Base-by-base conservation (phyloP, 64 coral and sea anemone species). In the Dendrophyllia cribrosa region DNA sequence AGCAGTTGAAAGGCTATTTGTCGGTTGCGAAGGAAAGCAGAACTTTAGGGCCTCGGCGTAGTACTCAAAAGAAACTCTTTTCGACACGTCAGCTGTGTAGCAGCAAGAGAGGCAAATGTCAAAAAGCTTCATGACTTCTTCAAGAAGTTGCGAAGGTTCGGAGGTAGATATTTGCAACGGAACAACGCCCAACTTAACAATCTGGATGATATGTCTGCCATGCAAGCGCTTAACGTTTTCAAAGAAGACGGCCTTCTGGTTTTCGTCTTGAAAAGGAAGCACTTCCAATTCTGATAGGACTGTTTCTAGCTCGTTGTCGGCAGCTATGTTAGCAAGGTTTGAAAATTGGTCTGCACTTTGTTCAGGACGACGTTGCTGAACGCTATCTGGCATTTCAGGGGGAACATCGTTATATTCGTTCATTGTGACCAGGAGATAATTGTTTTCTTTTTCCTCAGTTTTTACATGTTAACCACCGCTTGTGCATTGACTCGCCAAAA, bases 251-350 rank as follows among this genome's bases (percentile, higher is more conserved):
- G 7, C 25, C 26, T 64, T 43, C 9, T 82, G 56, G 15, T 20
- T 8, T 47, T 82, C 78, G 10, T 82, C 58, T 82, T 65, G 3
- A 16, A 72, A 72, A 26, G 78, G 78, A 45, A 82, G 78, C 20
- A 17, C 5, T 64, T 34, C 58, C 59, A 82, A 20, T 47, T 22
- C 43, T 46, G 34, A 16, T 1, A 62, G 15, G 2, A 21, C 15
- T 46, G 59, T 65, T 14, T 45, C 43, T 16, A 82, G 46, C 58
- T 64, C 78, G 9, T 82, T 15, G 17, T 82, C 34, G 16, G 78
- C 15, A 22, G 2, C 0, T 23, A 22, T 22, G 25, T 48, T 15
- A 82, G 7, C 7, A 43, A 59, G 7, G 16, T 23, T 65, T 63
- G 26, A 6, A 15, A 20, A 64, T 8, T 49, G 26, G 24, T 22